Evolutionary conservation across 1,140 invertebrate species (phyloP).

Genomic region (Heliconius hermathena): DNA sequence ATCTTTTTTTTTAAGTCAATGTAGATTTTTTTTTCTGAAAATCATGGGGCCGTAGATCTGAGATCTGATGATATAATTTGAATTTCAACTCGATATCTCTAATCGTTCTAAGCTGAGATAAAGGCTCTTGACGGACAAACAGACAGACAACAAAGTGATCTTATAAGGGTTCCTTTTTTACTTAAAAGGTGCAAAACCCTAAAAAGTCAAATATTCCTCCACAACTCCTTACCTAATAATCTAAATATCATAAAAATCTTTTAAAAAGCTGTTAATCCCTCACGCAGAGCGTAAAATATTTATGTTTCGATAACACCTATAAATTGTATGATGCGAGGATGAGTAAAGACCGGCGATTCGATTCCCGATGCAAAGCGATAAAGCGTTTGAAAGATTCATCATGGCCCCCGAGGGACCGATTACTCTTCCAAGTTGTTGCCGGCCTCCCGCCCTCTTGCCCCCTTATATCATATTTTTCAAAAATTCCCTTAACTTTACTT

Average conservation of each 20-base stretch:
- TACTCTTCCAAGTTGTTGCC: slow-evolving; percentile 68
- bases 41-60: no score
- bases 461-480: slow-evolving; percentile 37
- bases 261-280: slow-evolving; percentile 19
- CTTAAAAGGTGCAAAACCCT: neutral
- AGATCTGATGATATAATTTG: no score
- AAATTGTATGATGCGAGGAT: slow-evolving; percentile 39
- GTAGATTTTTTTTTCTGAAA: no score
- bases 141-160: no score
- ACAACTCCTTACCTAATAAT: slow-evolving; percentile 10
- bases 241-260: slow-evolving; percentile 5
- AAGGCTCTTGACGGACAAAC: no score
- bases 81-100: no score
- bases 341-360: slow-evolving; percentile 53
- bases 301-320: slow-evolving; percentile 36
- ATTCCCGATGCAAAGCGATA: slow-evolving; percentile 72
- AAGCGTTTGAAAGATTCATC: slow-evolving; percentile 77
- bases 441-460: slow-evolving; percentile 55
- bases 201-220: slow-evolving; percentile 13
- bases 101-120: no score
- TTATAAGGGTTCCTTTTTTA: no score
- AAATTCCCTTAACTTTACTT: slow-evolving; percentile 55
- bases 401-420: slow-evolving; percentile 64
- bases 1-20: no score
- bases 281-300: slow-evolving; percentile 25